Evolutionary conservation across 1,140 invertebrate genomes (phyloP).

Genomic region (Drosophila sechellia): DNA sequence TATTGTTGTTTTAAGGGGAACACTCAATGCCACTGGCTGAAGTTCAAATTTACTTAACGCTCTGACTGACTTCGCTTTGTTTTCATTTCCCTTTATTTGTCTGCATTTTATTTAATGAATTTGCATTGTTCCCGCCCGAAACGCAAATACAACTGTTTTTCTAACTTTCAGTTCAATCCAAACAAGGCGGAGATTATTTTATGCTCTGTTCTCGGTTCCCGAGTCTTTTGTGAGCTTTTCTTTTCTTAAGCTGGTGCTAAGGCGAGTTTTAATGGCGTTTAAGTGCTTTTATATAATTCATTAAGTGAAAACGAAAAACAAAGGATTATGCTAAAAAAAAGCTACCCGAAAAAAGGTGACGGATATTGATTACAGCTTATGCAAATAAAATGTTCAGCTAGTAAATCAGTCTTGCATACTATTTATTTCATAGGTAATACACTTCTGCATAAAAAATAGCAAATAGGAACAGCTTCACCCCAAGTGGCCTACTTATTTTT

Average conservation of each 20-base stretch:
- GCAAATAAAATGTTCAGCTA: too few relatives aligned
- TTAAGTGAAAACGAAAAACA: neutral
- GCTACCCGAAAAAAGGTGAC: too few relatives aligned
- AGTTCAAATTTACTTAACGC: slow-evolving; percentile 46
- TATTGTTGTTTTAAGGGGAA: slow-evolving; percentile 34
- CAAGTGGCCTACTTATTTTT: slow-evolving; percentile 31
- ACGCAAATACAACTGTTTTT: slow-evolving; percentile 23
- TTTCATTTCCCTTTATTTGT: slow-evolving; percentile 35
- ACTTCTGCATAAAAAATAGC: too few relatives aligned
- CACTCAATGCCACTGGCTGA: slow-evolving; percentile 24
- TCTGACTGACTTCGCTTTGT: slow-evolving; percentile 33
- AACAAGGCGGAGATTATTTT: slow-evolving; percentile 22
- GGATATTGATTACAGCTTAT: too few relatives aligned
- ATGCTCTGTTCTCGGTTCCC: neutral
- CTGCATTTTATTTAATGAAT: slow-evolving; percentile 45
- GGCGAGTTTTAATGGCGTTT: slow-evolving; percentile 20
- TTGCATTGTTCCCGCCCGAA: slow-evolving; percentile 33
- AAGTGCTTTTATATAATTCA: slow-evolving; percentile 4
- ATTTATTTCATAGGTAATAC: too few relatives aligned
- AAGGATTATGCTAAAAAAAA: neutral
- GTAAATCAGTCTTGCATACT: too few relatives aligned
- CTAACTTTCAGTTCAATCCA: slow-evolving; percentile 27
- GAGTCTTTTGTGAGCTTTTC: neutral
- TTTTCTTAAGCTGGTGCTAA: neutral
- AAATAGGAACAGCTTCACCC: too few relatives aligned